phyloP scores from a whole-genome alignment of 2,113 vertebrate genomes.

The Dermatemys mawii region DNA sequence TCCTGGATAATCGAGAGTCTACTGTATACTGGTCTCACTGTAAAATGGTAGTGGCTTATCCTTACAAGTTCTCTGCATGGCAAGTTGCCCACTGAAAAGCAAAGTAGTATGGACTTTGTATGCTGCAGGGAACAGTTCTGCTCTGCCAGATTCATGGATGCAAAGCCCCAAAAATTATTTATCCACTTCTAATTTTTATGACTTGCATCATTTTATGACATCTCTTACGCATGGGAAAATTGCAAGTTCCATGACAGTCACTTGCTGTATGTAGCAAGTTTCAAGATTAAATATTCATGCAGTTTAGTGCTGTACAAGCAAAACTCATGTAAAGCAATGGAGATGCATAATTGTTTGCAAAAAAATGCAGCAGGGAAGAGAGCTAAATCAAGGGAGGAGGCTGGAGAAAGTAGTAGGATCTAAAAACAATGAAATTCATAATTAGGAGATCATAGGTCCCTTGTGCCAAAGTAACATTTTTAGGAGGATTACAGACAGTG shows the following conservation, averaged over 20 bases:
- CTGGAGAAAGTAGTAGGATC: not conserved
- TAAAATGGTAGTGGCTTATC: not conserved
- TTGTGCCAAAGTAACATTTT: accelerated
- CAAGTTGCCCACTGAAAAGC: not conserved
- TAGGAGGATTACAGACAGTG: not conserved
- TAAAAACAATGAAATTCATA: not conserved
- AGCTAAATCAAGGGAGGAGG: not conserved
- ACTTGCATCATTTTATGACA: slow-evolving; percentile 41
- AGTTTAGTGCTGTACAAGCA: not conserved
- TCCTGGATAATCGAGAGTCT: too few relatives aligned
- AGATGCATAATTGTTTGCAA: not conserved
- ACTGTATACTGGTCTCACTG: not conserved
- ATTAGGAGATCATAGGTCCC: not conserved
- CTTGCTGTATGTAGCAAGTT: slow-evolving; percentile 38
- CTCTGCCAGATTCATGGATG: not conserved
- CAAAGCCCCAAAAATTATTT: slow-evolving; percentile 12
- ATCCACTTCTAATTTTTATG: slow-evolving; percentile 1
- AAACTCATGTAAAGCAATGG: not conserved
- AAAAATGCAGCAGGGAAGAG: not conserved
- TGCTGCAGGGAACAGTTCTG: not conserved
- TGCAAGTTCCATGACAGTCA: slow-evolving; percentile 45
- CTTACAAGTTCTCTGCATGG: not conserved
- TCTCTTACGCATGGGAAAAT: slow-evolving; percentile 36
- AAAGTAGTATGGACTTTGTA: not conserved
- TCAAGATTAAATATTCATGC: slow-evolving; percentile 23